phyloP scores from a whole-genome alignment of 2,888 invertebrate genomes.

The Galeruca laticollis region DNA sequence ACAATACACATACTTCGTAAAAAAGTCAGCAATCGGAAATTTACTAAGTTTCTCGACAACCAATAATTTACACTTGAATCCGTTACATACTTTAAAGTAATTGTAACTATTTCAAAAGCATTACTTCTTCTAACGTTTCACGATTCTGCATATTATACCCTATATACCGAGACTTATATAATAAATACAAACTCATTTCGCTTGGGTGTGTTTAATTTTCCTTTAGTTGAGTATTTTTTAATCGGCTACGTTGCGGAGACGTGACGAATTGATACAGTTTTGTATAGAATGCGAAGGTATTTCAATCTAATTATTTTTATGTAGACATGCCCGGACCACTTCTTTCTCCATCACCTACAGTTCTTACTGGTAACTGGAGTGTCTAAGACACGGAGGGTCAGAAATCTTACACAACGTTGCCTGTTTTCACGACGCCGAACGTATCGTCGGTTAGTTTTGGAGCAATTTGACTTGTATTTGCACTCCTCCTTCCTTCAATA shows the following conservation, averaged over 20 bases:
- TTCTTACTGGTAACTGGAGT: conserved; percentile 17
- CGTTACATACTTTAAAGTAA: conserved; percentile 2
- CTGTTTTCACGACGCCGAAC: background rate
- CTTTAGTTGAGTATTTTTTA: conserved; percentile 20
- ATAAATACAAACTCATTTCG: background rate
- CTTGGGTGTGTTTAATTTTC: conserved; percentile 15
- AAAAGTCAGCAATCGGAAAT: background rate
- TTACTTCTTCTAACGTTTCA: background rate
- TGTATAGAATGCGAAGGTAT: conserved; percentile 29
- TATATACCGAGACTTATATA: background rate
- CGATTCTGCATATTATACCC: background rate
- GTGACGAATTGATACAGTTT: conserved; percentile 34
- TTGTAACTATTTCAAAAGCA: background rate
- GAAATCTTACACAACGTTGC: conserved; percentile 5
- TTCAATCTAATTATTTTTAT: conserved; percentile 30
- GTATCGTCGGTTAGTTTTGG: too few relatives aligned
- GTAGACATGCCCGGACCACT: conserved; percentile 24
- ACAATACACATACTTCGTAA: too few relatives aligned
- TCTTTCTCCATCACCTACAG: conserved; percentile 25
- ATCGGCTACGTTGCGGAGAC: conserved; percentile 20
- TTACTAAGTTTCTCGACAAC: conserved; percentile 1
- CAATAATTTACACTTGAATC: background rate
- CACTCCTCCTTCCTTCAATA: too few relatives aligned
- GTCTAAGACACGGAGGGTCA: conserved; percentile 1
- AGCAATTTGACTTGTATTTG: too few relatives aligned